These are phyloP conservation scores for Theonella swinhoei DNA, from an alignment of 37 sponge, comb jelly and placozoan species.

Conservation along the genomic window DNA sequence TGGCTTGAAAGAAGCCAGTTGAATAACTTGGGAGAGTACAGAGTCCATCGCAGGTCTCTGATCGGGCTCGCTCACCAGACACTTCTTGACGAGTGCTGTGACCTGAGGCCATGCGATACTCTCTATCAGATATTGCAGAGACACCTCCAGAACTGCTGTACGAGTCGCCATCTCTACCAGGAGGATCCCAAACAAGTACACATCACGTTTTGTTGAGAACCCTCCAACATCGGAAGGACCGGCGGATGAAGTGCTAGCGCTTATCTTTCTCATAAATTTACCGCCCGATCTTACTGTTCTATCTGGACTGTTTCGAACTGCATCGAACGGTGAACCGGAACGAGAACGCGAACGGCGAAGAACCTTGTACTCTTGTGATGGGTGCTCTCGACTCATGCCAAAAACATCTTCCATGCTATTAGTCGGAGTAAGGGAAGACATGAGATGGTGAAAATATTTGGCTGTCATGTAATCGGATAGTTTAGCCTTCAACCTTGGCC, in stretches of 20 bases:
- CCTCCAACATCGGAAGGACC: background rate
- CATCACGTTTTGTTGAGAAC: slow-evolving; percentile 48
- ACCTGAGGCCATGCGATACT: slow-evolving; percentile 41
- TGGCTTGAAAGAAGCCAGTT: background rate
- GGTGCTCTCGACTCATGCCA: background rate
- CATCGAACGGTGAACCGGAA: background rate
- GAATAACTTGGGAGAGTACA: slow-evolving; percentile 1
- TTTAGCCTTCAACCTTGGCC: slow-evolving; percentile 62
- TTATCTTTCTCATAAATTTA: background rate
- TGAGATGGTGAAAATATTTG: slow-evolving; percentile 37
- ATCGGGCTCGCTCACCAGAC: background rate
- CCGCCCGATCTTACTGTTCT: background rate
- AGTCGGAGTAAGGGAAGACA: slow-evolving; percentile 8
- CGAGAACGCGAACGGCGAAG: background rate
- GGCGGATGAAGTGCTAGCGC: slow-evolving; percentile 27
- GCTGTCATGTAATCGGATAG: slow-evolving; percentile 79
- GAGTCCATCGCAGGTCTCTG: slow-evolving; percentile 26
- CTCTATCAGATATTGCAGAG: slow-evolving; percentile 48
- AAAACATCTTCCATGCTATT: background rate
- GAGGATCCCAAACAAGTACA: slow-evolving; percentile 65
- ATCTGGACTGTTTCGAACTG: background rate
- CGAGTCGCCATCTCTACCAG: slow-evolving; percentile 64
- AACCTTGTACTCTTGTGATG: too few species aligned
- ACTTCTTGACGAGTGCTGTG: slow-evolving; percentile 11
- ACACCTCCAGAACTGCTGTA: slow-evolving; percentile 29